These are phyloP conservation scores for Meloidogyne exigua DNA, from an alignment of 1,140 invertebrate species.

Conservation along the genomic window DNA sequence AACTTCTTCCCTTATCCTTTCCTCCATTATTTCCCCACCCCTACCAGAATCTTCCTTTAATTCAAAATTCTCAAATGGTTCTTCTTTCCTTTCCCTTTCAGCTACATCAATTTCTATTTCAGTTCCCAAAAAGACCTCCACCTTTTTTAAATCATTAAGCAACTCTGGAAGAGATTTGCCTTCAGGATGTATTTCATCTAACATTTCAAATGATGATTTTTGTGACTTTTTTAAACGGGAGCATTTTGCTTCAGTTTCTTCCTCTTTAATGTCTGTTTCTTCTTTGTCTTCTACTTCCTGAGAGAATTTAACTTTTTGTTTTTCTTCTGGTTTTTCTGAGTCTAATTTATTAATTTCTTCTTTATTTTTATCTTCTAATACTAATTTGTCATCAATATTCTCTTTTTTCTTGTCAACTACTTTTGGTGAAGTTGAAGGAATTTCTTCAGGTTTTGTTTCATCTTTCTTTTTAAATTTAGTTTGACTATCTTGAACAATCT, in stretches of 20 bases:
- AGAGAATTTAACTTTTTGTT: background rate
- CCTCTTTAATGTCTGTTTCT: background rate
- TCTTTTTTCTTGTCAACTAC: background rate
- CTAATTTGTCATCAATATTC: background rate
- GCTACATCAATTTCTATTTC: background rate
- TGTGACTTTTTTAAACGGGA: background rate
- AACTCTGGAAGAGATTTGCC: background rate
- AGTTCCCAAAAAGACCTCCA: background rate
- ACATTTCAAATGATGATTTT: background rate
- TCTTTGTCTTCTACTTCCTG: background rate
- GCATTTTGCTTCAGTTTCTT: background rate
- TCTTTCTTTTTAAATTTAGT: background rate
- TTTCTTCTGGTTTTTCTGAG: background rate
- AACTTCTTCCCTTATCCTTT: background rate
- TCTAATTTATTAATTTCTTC: background rate
- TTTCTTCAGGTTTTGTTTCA: background rate
- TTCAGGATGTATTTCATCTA: conserved; percentile 8
- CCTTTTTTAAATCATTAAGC: conserved; percentile 3
- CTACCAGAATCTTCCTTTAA: background rate
- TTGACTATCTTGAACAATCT: background rate
- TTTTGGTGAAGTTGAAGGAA: background rate
- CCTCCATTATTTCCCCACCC: background rate
- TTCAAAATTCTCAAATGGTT: background rate
- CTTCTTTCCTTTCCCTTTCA: background rate
- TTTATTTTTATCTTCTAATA: background rate